Evolutionary conservation across 2,113 vertebrate species (phyloP), one percentile per base, ranked within the genome.

Genomic region (Rhagologus leucostigma): DNA sequence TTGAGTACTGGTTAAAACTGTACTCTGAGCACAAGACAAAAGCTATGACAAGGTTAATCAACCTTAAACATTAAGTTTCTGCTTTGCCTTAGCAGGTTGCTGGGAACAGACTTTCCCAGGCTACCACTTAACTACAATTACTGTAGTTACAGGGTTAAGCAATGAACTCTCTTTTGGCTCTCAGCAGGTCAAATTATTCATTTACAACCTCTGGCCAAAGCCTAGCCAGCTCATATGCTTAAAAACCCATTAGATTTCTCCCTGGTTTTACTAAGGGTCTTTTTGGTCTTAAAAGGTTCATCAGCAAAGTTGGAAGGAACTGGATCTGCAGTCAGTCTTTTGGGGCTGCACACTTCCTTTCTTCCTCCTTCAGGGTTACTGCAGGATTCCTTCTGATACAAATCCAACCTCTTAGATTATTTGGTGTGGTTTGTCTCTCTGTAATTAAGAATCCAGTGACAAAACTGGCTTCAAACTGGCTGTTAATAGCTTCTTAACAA

Each of bases 71-170:
- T 50, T 18, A 20, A 37, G 22, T 65, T 87, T 82, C 57, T 91
- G 52, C 67, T 83, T 62, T 91, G 65, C 70, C 32, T 87, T 70
- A 93, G 81, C 37, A 62, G 53, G 20, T 44, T 5, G 5, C 26
- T 87, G 46, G 65, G 60, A 75, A 84, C 2, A 2, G 23, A 13
- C 85, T 77, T 41, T 90, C 75, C 60, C 82, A 80, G 37, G 63
- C 79, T 86, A 23, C 81, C 50, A 39, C 42, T 93, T 94, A 93
- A 95, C 85, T 91, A 70, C 50, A 86, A 47, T 90, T 85, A 46
- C 63, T 65, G 1, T 42, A 15, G 67, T 67, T 81, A 67, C 33
- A 86, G 59, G 59, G 59, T 75, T 84, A 90, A 87, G 90, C 42
- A 77, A 59, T 90, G 55, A 74, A 77, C 49, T 88, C 70, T 91